These are phyloP conservation scores for Ceratotherium simum DNA, from an alignment of 2,113 vertebrate species.

Conservation along the genomic window DNA sequence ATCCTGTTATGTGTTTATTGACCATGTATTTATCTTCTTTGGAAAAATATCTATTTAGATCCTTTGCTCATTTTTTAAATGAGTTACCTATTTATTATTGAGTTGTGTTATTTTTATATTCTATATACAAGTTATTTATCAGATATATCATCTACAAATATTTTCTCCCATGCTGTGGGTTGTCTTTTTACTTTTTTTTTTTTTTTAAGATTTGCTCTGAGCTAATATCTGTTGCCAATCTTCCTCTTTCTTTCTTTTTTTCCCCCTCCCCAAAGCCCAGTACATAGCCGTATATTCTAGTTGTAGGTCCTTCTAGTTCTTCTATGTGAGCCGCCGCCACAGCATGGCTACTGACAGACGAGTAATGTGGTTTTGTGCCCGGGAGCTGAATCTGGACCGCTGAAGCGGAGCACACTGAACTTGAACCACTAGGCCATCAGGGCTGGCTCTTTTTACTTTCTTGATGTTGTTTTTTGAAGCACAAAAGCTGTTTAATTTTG, in stretches of 20 bases:
- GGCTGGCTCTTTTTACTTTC: not conserved
- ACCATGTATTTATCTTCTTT: not conserved
- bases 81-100: not conserved
- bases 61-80: not conserved
- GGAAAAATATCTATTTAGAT: not conserved
- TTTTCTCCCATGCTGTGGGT: not conserved
- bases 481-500: not conserved
- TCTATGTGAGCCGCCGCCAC: too few species aligned
- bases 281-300: too few species aligned
- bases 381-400: too few species aligned
- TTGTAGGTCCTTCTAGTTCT: too few species aligned
- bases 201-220: too few species aligned
- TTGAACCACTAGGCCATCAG: too few species aligned
- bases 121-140: not conserved
- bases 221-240: too few species aligned
- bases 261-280: too few species aligned
- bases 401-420: too few species aligned
- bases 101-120: not conserved
- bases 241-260: too few species aligned
- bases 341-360: too few species aligned
- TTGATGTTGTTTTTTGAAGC: not conserved
- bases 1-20: not conserved
- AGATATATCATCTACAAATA: not conserved
- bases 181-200: not conserved
- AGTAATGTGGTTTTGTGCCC: too few species aligned